Conservation (phyloP, 92 coral and sea anemone species). For the Epizoanthus illoricatus region DNA sequence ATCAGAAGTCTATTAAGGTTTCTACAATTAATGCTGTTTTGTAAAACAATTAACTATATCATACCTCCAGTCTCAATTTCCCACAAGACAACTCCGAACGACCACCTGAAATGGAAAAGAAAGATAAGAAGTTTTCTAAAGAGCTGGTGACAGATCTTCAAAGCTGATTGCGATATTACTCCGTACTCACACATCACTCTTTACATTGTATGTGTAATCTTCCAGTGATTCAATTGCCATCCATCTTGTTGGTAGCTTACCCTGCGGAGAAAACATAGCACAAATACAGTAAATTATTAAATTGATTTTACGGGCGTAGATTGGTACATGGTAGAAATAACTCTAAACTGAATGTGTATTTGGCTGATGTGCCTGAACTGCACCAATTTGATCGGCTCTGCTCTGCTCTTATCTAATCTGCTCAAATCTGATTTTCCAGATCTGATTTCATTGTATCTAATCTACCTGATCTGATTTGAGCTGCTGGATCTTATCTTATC, state of each 20-base stretch:
- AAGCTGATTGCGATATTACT: not conserved
- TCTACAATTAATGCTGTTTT: too few relatives aligned
- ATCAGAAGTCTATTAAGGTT: too few relatives aligned
- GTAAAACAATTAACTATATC: not conserved
- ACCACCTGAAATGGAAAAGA: conserved; percentile 51
- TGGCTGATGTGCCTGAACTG: too few relatives aligned
- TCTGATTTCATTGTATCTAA: too few relatives aligned
- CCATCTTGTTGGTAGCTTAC: conserved; percentile 86
- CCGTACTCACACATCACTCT: conserved; percentile 84
- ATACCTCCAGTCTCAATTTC: conserved; percentile 75
- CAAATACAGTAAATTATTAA: too few relatives aligned
- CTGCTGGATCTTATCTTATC: too few relatives aligned
- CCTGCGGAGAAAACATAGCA: conserved; percentile 45
- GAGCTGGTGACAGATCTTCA: not conserved
- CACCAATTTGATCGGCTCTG: too few relatives aligned
- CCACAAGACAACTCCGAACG: conserved; percentile 77
- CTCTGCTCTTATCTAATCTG: too few relatives aligned
- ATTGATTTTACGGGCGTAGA: too few relatives aligned
- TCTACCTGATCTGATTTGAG: too few relatives aligned
- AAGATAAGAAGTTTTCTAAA: not conserved
- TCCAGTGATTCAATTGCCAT: conserved; percentile 88
- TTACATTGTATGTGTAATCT: conserved; percentile 60
- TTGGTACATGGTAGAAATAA: too few relatives aligned
- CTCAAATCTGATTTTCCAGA: too few relatives aligned
- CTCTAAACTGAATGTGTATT: not conserved